Percentiles rank a stretch among this genome's conserved stretches.
These are phyloP conservation scores for Albula goreensis DNA, from an alignment of 2,113 vertebrate species.

Conservation along the genomic window DNA sequence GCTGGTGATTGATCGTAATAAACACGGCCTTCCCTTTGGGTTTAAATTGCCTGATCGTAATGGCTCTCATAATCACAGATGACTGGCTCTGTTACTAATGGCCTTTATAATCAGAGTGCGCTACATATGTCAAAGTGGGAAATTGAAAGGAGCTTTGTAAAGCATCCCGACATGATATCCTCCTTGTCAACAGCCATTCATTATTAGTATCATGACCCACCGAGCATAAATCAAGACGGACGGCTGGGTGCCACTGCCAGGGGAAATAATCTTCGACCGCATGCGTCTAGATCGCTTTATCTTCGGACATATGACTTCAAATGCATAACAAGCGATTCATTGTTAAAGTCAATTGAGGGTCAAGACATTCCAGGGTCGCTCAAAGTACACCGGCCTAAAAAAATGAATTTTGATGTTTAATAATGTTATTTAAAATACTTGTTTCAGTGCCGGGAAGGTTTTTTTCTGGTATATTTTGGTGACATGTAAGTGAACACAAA, in stretches of 20 bases:
- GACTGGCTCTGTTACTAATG: neutral
- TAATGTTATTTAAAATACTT: no score
- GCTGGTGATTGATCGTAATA: neutral
- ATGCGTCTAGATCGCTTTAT: neutral
- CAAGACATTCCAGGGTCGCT: neutral
- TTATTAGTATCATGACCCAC: constrained; percentile 21
- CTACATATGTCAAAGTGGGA: neutral
- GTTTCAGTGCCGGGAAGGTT: no score
- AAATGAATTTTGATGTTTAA: neutral
- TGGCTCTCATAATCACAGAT: neutral
- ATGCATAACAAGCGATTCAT: neutral
- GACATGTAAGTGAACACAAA: no score
- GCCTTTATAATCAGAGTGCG: neutral
- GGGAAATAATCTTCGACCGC: constrained; percentile 28
- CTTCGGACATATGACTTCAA: neutral
- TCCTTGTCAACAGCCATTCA: constrained; percentile 43
- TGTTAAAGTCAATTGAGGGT: constrained; percentile 14
- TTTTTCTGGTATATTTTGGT: no score
- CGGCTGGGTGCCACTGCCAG: neutral
- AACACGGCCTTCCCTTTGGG: neutral
- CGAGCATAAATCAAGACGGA: neutral
- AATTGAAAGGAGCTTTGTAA: neutral
- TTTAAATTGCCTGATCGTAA: neutral
- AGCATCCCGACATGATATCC: neutral
- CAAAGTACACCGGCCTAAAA: neutral